Evolutionary conservation across 1,140 invertebrate species (phyloP).

Genomic region (Drosophila chauvacae): DNA sequence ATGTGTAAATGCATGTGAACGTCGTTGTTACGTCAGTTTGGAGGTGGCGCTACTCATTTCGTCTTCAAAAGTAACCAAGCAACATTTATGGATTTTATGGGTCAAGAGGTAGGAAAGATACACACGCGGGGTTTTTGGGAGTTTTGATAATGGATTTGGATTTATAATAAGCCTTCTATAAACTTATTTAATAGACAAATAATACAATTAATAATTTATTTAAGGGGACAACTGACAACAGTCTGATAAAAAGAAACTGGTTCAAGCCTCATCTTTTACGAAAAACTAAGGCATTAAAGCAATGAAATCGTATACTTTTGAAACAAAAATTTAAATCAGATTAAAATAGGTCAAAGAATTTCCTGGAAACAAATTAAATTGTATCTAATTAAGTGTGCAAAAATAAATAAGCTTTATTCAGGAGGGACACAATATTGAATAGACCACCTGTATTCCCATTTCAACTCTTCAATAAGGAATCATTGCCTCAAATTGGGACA

Average conservation of each 20-base stretch:
- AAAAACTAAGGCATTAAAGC: too few relatives aligned
- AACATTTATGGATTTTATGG: conserved; percentile 31
- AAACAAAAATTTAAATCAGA: too few relatives aligned
- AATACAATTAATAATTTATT: too few relatives aligned
- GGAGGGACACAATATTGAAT: too few relatives aligned
- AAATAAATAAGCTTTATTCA: too few relatives aligned
- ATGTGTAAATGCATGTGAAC: conserved; percentile 26
- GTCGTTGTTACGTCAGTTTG: conserved; percentile 22
- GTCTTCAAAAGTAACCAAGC: conserved; percentile 56
- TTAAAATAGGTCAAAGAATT: not conserved
- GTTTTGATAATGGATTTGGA: not conserved
- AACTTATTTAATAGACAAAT: too few relatives aligned
- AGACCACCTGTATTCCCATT: not conserved
- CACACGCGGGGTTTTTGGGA: not conserved
- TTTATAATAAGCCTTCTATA: too few relatives aligned
- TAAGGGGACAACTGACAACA: not conserved
- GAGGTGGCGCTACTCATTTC: conserved; percentile 5
- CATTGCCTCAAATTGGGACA: not conserved
- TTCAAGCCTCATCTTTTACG: not conserved
- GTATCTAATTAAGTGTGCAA: not conserved
- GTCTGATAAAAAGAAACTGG: not conserved
- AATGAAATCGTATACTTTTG: too few relatives aligned
- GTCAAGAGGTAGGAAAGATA: not conserved
- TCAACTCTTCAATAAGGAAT: not conserved
- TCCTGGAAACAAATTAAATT: not conserved